Percentiles rank a stretch among this genome's conserved stretches.
Conservation (phyloP, 2,113 vertebrate species). For the Heterotis niloticus region DNA sequence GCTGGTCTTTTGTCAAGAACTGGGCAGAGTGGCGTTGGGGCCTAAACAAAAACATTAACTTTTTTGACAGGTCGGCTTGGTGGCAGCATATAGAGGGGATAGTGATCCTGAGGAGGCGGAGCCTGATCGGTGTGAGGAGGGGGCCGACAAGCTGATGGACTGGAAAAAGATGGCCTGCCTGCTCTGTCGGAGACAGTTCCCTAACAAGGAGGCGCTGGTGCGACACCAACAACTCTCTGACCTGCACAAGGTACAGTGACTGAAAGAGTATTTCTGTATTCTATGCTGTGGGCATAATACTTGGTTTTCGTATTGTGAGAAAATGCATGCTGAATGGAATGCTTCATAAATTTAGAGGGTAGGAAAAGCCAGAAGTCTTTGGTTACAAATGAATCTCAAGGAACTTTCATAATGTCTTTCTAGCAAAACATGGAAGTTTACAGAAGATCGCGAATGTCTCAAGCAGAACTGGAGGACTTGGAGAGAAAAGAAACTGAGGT, state of each 20-base stretch:
- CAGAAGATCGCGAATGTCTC: constrained; percentile 77
- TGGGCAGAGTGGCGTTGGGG: too few species aligned
- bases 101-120: constrained; percentile 91
- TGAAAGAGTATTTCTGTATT: too few species aligned
- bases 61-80: constrained; percentile 74
- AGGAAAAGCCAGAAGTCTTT: too few species aligned
- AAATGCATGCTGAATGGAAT: too few species aligned
- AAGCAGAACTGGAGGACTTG: constrained; percentile 90
- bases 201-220: constrained; percentile 84
- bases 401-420: background rate
- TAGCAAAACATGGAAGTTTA: constrained; percentile 98
- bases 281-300: too few species aligned
- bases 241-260: constrained; percentile 82
- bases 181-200: constrained; percentile 91
- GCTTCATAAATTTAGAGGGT: too few species aligned
- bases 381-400: too few species aligned
- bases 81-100: constrained; percentile 94
- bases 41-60: background rate
- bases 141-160: constrained; percentile 86
- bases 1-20: too few species aligned
- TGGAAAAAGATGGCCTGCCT: constrained; percentile 95
- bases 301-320: background rate
- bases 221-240: constrained; percentile 95
- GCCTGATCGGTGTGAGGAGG: constrained; percentile 69
- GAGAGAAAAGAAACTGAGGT: constrained; percentile 96